phyloP scores from a whole-genome alignment of 2,797 vertebrate genomes.

The Rhinogobio ventralis region DNA sequence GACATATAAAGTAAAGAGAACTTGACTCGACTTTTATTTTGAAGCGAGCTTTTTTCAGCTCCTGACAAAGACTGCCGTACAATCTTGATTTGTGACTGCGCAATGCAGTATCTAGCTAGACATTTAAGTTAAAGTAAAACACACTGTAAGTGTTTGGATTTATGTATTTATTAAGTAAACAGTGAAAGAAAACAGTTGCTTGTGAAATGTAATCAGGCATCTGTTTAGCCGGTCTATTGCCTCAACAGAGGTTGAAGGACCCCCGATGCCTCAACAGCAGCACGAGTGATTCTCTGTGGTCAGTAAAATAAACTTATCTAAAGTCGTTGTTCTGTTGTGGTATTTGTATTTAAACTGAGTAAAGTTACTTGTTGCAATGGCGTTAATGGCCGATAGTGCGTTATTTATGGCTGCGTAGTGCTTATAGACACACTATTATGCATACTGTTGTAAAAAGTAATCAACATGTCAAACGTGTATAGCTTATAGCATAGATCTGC shows the following conservation, averaged over 20 bases:
- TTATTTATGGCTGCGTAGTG: neutral
- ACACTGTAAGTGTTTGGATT: neutral
- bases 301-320: constrained; percentile 17
- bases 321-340: neutral
- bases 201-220: constrained; percentile 29
- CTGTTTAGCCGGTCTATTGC: neutral
- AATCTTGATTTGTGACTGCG: neutral
- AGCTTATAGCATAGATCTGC: neutral
- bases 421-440: neutral
- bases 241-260: constrained; percentile 3
- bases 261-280: neutral
- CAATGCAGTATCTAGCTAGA: neutral
- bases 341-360: neutral
- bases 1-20: neutral
- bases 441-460: neutral
- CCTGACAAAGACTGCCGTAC: neutral
- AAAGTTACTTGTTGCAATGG: neutral
- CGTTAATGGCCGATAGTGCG: neutral
- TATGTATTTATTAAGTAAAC: neutral
- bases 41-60: neutral
- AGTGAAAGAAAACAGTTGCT: neutral
- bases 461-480: neutral
- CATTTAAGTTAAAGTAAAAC: neutral
- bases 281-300: constrained; percentile 18
- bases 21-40: neutral